These are phyloP conservation scores for Achatina immaculata DNA, from an alignment of 1,140 invertebrate genomes.

Conservation along the genomic window DNA sequence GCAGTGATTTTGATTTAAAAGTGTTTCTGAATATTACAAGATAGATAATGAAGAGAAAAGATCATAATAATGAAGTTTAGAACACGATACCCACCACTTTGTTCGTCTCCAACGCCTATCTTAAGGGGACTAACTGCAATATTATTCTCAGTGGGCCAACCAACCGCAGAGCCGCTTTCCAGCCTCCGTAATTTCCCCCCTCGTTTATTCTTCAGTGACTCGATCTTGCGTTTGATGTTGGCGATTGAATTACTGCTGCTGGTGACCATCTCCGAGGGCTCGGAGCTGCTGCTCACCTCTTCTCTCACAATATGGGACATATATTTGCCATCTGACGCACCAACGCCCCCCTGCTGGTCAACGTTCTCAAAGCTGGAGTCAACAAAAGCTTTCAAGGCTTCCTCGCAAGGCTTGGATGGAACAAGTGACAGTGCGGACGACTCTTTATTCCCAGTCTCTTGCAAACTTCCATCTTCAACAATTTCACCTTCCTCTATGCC, in stretches of 20 bases:
- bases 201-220: slow-evolving; percentile 22
- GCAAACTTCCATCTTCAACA: neutral
- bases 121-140: slow-evolving; percentile 17
- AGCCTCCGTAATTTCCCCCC: slow-evolving; percentile 29
- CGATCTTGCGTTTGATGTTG: slow-evolving; percentile 33
- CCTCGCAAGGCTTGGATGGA: neutral
- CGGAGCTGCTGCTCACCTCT: slow-evolving; percentile 19
- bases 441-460: neutral
- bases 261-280: slow-evolving; percentile 27
- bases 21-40: too few relatives aligned
- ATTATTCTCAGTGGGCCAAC: slow-evolving; percentile 33
- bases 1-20: too few relatives aligned
- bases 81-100: neutral
- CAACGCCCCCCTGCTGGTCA: neutral
- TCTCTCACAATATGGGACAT: slow-evolving; percentile 8
- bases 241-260: slow-evolving; percentile 30
- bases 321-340: neutral
- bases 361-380: neutral
- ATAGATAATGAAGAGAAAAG: too few relatives aligned
- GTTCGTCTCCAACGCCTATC: neutral
- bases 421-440: neutral
- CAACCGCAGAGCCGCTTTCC: neutral
- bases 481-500: slow-evolving; percentile 19
- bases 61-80: too few relatives aligned
- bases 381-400: neutral